Evolutionary conservation across 2,113 vertebrate genomes (phyloP), one percentile per base, ranked within the genome.

Genomic region (Heloderma charlesbogerti): DNA sequence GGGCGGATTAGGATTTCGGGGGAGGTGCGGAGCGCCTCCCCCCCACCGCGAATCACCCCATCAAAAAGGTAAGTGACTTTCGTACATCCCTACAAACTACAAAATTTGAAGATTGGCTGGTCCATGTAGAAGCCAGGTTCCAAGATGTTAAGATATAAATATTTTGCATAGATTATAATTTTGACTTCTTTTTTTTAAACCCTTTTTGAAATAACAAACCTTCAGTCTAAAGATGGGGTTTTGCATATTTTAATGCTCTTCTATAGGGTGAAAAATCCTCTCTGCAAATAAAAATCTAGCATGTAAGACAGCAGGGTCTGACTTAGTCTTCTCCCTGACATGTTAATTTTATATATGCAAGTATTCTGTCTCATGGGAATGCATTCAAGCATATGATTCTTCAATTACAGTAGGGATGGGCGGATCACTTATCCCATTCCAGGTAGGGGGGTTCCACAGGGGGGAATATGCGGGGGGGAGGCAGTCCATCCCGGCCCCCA

Each of bases 101-200:
- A 94, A 66, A 91, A 91, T 69, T 85, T 90, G 20, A 75, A 12
- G 89, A 82, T 67, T 57, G 92, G 92, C 86, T 93, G 2, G n/a
- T 84, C 92, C 63, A 87, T 92, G 84, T 90, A 54, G 45, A 93
- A 95, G 90, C 43, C 54, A 94, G 80, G 54, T 91, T 93, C 89
- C 45, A 89, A 93, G 88, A 92, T 94, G 45, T 95, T 74, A 82
- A 90, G 88, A 67, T 84, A 87, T 90, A 60, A 89, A 90, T 92
- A 80, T 83, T 0, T 89, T 37, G 22, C 0, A 43, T 89, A 88
- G 63, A 75, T 75, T 31, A 40, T 37, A 22, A 43, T 87, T 45
- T 48, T 63, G 27, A 2, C 25, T 78, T 34, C 2, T 18, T 22
- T 77, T 77, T 37, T 78, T 78, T 10, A 66, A 27, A 84, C 27